Conservation (phyloP, 2,113 vertebrate genomes). For the Pygoscelis antarcticus region DNA sequence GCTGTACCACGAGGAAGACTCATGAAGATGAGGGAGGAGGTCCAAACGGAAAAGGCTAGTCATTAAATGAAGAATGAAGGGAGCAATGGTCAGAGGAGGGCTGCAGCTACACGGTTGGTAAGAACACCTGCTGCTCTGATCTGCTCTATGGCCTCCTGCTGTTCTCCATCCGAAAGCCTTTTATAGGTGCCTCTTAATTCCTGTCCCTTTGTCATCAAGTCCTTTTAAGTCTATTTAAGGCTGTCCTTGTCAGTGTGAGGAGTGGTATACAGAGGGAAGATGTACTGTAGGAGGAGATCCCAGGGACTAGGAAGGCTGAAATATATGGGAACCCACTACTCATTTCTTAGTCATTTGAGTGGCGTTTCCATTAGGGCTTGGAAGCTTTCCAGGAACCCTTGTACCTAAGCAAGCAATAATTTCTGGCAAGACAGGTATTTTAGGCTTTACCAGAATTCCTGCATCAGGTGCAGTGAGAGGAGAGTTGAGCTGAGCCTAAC, state of each 20-base stretch:
- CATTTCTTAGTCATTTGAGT: neutral
- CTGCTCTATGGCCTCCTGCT: neutral
- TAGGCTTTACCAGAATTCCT: neutral
- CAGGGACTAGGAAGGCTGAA: neutral
- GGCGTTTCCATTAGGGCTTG: neutral
- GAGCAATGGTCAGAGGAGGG: neutral
- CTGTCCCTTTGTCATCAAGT: neutral
- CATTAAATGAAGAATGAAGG: neutral
- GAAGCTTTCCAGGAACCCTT: neutral
- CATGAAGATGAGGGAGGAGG: neutral
- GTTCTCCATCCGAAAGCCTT: neutral
- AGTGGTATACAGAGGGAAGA: neutral
- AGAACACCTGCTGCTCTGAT: neutral
- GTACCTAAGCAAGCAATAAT: neutral
- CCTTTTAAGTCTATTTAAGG: neutral
- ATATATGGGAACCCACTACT: neutral
- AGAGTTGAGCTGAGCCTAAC: neutral
- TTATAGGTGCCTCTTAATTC: neutral
- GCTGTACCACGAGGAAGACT: neutral
- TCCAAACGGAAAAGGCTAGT: neutral
- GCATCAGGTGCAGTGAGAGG: neutral
- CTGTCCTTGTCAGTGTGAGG: neutral
- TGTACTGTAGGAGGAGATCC: neutral
- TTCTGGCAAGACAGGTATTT: neutral
- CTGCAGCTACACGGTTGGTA: accelerated